A percentile compares a stretch with the other conserved stretches of the same genome.
These are phyloP conservation scores for Harlomillsia oculata DNA, from an alignment of 1,140 invertebrate genomes.

Conservation along the genomic window DNA sequence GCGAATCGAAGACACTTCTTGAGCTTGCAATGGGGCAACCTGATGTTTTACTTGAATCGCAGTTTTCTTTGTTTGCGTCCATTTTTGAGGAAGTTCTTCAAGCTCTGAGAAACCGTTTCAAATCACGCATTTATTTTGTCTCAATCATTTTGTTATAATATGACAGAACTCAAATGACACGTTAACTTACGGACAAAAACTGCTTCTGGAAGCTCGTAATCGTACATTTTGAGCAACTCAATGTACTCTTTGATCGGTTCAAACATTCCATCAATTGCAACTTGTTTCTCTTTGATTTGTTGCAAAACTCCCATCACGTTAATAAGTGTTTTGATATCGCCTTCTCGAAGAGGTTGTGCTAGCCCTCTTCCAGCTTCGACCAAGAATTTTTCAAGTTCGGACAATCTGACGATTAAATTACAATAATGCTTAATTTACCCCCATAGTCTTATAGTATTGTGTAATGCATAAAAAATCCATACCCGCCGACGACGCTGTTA, in stretches of 20 bases:
- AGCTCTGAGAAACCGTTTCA: no score
- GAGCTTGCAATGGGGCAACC: conserved; percentile 85
- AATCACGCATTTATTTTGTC: no score
- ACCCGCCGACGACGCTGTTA: conserved; percentile 70
- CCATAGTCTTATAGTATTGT: conserved; percentile 22
- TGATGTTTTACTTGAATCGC: conserved; percentile 82
- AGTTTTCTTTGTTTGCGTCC: conserved; percentile 89
- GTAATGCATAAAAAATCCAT: conserved; percentile 8
- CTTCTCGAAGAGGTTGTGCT: conserved; percentile 64
- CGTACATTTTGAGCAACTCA: conserved; percentile 58
- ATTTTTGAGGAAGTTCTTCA: conserved; percentile 82
- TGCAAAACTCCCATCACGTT: conserved; percentile 67
- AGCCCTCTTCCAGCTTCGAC: conserved; percentile 53
- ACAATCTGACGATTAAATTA: conserved; percentile 39
- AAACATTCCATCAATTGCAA: conserved; percentile 83
- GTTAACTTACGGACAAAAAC: conserved; percentile 74
- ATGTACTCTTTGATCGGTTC: conserved; percentile 74
- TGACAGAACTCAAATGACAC: no score
- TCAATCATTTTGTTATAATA: no score
- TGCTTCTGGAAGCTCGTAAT: conserved; percentile 64
- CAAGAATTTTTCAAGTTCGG: conserved; percentile 52
- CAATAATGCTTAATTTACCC: no score
- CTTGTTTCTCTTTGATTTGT: conserved; percentile 48
- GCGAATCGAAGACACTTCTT: conserved; percentile 79
- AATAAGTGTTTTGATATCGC: conserved; percentile 67